Evolutionary conservation across 2,888 invertebrate genomes (phyloP).

Genomic region (Luffia ferchaultella): DNA sequence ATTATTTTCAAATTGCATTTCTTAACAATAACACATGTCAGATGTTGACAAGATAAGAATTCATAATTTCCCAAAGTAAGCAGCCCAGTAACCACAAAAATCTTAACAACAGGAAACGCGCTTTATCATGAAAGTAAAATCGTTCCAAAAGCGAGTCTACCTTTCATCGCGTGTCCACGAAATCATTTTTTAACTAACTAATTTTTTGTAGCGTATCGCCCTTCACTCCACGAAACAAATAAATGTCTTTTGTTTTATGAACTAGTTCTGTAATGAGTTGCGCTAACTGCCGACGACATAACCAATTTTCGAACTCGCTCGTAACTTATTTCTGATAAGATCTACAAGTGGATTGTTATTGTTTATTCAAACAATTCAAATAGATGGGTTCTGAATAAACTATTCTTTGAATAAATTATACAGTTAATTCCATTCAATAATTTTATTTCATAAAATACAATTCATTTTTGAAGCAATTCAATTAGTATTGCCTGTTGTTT

Average conservation of each 20-base stretch:
- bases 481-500: too few species aligned
- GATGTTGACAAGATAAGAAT: background rate
- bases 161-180: conserved; percentile 49
- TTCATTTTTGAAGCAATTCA: too few species aligned
- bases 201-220: conserved; percentile 22
- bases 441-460: too few species aligned
- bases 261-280: conserved; percentile 40
- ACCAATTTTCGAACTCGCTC: conserved; percentile 29
- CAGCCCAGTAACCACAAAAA: conserved; percentile 40
- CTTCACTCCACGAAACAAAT: conserved; percentile 19
- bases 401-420: too few species aligned
- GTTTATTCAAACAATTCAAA: too few species aligned
- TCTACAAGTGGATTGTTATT: too few species aligned
- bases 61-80: conserved; percentile 14
- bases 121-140: conserved; percentile 40
- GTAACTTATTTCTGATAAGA: conserved; percentile 22
- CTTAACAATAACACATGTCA: too few species aligned
- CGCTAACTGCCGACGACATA: conserved; percentile 35
- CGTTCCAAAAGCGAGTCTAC: conserved; percentile 12
- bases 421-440: too few species aligned
- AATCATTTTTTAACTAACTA: conserved; percentile 37
- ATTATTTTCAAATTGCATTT: too few species aligned
- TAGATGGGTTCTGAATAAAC: too few species aligned
- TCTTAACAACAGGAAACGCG: conserved; percentile 30
- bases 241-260: conserved; percentile 37